Percentiles rank a stretch among this genome's conserved stretches.
Conservation (phyloP, 2,797 vertebrate species). For the Delichon dasypus region DNA sequence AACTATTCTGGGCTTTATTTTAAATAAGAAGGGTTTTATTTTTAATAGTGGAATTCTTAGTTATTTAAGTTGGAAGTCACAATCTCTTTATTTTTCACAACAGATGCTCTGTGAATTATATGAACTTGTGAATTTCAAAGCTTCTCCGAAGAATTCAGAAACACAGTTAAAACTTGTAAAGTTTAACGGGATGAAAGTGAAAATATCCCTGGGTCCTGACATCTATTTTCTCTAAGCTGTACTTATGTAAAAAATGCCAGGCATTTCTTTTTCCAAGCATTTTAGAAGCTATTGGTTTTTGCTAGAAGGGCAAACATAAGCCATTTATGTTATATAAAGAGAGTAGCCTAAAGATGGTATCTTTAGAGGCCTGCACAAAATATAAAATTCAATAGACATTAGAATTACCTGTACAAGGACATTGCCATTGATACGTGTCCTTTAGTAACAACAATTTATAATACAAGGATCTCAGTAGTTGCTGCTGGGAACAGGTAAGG, state of each 20-base stretch:
- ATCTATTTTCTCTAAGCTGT: conserved; percentile 70
- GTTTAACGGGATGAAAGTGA: conserved; percentile 74
- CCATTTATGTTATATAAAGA: background rate
- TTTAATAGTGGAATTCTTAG: conserved; percentile 75
- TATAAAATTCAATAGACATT: background rate
- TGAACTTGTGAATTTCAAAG: conserved; percentile 80
- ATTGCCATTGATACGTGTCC: background rate
- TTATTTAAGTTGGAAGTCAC: conserved; percentile 80
- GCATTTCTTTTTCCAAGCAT: conserved; percentile 17
- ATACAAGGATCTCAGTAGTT: background rate
- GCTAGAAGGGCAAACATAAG: background rate
- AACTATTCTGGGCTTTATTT: conserved; percentile 42
- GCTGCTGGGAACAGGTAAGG: background rate
- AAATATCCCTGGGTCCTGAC: conserved; percentile 73
- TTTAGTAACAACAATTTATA: background rate
- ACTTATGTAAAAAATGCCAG: conserved; percentile 65
- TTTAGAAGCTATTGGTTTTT: conserved; percentile 35
- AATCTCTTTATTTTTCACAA: conserved; percentile 81
- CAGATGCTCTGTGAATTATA: conserved; percentile 83
- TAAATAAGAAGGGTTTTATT: conserved; percentile 58
- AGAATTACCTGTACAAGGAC: background rate
- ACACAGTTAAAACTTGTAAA: conserved; percentile 76
- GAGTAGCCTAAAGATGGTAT: background rate
- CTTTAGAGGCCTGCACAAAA: background rate
- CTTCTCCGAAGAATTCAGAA: conserved; percentile 79